Percentiles rank a stretch among this genome's conserved stretches.
Conservation (phyloP, 2,113 vertebrate genomes). For the Parotia lawesii region DNA sequence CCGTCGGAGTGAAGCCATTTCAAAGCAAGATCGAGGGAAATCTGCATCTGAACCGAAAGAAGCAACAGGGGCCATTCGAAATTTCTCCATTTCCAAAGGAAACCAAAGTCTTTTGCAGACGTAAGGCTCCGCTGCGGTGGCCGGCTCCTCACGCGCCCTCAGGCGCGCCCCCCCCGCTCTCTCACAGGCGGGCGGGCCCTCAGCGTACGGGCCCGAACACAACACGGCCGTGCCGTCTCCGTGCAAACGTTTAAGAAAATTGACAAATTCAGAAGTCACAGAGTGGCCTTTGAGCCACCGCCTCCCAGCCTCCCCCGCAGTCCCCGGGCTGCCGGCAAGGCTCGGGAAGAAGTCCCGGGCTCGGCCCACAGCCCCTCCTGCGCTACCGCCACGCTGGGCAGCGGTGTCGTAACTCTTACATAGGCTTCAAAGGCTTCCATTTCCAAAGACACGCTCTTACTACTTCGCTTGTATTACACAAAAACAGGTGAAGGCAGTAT, state of each 20-base stretch:
- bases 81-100: neutral
- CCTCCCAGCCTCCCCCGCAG: accelerated
- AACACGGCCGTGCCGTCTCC: accelerated
- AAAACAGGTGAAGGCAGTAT: neutral
- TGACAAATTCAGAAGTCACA: neutral
- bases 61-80: neutral
- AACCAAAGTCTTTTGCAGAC: neutral
- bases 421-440: accelerated
- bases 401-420: accelerated
- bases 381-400: accelerated
- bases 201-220: accelerated
- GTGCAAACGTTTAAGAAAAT: accelerated
- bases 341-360: accelerated
- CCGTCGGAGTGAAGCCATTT: neutral
- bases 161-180: neutral
- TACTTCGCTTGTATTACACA: neutral
- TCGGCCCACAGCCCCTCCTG: accelerated
- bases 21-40: neutral
- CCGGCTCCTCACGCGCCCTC: accelerated
- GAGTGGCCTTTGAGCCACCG: accelerated
- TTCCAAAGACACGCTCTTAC: neutral
- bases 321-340: accelerated
- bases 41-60: neutral
- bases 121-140: accelerated
- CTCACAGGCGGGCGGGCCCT: neutral